Percentiles rank a stretch among this genome's conserved stretches.
Conservation (phyloP, 2,113 vertebrate genomes). For the Zosterops hypoxanthus region DNA sequence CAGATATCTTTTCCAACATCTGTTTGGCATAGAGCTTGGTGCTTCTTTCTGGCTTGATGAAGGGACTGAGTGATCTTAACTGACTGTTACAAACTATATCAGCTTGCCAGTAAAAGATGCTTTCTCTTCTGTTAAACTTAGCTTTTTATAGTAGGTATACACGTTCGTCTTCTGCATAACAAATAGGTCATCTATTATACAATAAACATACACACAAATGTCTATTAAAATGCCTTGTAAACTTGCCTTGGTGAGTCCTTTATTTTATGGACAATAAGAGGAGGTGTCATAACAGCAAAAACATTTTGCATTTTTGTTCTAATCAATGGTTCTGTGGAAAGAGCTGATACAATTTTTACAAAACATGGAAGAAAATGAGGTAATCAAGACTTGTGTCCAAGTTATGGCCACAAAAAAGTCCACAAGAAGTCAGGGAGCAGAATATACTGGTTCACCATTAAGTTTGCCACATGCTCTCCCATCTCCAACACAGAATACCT, state of each 20-base stretch:
- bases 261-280: background rate
- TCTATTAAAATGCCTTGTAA: background rate
- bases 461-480: background rate
- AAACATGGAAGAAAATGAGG: background rate
- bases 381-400: background rate
- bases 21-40: background rate
- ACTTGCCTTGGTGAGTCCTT: background rate
- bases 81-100: background rate
- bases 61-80: background rate
- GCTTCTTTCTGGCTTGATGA: background rate
- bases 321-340: background rate
- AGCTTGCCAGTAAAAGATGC: background rate
- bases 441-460: background rate
- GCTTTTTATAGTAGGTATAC: background rate
- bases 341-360: background rate
- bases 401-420: background rate
- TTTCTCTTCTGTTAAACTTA: background rate
- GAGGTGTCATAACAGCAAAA: background rate
- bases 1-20: background rate
- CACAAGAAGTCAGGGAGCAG: background rate
- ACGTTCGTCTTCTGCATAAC: background rate
- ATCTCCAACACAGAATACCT: background rate
- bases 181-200: background rate
- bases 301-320: background rate
- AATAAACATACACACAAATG: background rate